phyloP scores from a whole-genome alignment of 2,888 invertebrate species.

The Hydrotaea cyrtoneurina region DNA sequence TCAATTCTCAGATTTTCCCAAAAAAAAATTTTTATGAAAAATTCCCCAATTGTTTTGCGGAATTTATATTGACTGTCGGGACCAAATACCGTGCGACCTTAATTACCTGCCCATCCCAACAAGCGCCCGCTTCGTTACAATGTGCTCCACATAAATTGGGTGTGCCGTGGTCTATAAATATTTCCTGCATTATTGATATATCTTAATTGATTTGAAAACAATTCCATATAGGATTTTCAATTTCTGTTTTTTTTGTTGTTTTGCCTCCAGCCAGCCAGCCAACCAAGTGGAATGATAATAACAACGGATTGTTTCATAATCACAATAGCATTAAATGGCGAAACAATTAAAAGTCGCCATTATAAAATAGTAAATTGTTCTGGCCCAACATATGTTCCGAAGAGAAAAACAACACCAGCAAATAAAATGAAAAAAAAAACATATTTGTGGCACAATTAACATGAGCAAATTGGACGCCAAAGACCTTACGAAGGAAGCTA shows the following conservation, averaged over 20 bases:
- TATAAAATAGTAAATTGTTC: slow-evolving; percentile 5
- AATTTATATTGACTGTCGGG: too few species aligned
- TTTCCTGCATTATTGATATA: slow-evolving; percentile 23
- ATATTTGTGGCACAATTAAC: slow-evolving; percentile 57
- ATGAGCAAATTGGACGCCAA: slow-evolving; percentile 59
- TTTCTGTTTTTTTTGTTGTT: neutral
- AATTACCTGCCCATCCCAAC: too few species aligned
- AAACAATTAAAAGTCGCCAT: slow-evolving; percentile 22
- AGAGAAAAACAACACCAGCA: too few species aligned
- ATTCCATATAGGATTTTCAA: slow-evolving; percentile 17
- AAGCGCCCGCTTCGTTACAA: too few species aligned
- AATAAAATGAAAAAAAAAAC: neutral
- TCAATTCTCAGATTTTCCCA: too few species aligned
- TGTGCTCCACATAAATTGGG: neutral
- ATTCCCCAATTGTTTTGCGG: too few species aligned
- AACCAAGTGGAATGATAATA: neutral
- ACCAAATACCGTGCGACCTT: too few species aligned
- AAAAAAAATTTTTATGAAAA: too few species aligned
- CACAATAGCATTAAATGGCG: neutral
- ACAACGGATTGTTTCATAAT: neutral
- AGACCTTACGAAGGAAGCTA: slow-evolving; percentile 40
- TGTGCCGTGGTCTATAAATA: neutral
- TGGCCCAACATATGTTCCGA: neutral
- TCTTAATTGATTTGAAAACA: neutral
- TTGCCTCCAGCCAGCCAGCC: neutral